phyloP scores from a whole-genome alignment of 2,888 invertebrate genomes.

The Hyalella azteca region DNA sequence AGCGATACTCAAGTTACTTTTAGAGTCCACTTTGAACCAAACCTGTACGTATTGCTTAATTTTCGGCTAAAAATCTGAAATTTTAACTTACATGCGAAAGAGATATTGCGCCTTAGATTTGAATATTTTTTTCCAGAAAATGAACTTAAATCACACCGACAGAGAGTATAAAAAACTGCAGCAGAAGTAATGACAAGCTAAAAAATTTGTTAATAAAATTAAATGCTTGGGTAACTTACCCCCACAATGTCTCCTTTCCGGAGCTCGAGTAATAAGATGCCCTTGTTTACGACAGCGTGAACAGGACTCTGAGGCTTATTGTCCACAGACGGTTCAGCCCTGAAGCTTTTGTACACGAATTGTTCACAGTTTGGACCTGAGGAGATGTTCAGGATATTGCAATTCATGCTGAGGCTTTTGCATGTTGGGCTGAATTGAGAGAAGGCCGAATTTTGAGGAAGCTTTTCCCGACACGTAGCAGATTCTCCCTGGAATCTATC shows the following conservation, averaged over 20 bases:
- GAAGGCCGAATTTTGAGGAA: background rate
- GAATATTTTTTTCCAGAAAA: background rate
- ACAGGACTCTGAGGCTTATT: background rate
- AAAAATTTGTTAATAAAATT: background rate
- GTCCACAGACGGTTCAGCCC: background rate
- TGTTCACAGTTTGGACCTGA: no score
- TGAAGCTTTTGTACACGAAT: background rate
- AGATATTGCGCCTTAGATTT: no score
- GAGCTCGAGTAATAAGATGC: background rate
- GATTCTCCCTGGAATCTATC: no score
- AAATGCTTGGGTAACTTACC: background rate
- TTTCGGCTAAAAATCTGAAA: no score
- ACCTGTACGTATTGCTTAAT: no score
- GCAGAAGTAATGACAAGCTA: background rate
- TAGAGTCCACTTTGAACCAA: no score
- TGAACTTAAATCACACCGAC: background rate
- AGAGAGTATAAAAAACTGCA: background rate
- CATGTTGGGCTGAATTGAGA: background rate
- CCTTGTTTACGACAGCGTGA: background rate
- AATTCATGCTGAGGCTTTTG: background rate
- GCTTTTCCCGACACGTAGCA: no score
- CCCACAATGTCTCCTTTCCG: conserved; percentile 31
- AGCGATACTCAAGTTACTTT: no score
- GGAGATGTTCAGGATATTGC: no score
- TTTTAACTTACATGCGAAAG: no score